These are phyloP conservation scores for Nematopogon swammerdamellus DNA, from an alignment of 2,888 invertebrate species.

Conservation along the genomic window DNA sequence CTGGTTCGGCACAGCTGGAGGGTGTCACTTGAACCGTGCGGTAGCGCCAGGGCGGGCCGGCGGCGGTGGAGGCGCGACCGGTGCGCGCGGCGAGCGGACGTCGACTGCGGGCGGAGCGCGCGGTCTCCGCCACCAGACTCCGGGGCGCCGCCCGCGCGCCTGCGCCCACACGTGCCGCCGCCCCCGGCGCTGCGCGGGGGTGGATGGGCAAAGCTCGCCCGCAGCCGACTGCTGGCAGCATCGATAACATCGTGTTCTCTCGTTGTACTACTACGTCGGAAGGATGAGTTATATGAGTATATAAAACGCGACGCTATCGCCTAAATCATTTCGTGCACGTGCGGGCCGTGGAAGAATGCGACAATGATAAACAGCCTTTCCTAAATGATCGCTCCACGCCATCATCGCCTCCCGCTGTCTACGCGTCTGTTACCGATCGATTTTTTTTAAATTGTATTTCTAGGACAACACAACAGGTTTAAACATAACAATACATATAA, in stretches of 20 bases:
- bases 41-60: constrained; percentile 10
- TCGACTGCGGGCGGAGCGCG: constrained; percentile 34
- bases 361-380: too few species aligned
- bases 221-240: constrained; percentile 7
- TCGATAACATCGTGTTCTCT: constrained; percentile 46
- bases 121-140: constrained; percentile 44
- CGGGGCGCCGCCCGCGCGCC: constrained; percentile 44
- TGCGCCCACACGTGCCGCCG: constrained; percentile 33
- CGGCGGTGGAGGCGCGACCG: constrained; percentile 23
- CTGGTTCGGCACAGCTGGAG: too few species aligned
- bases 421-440: too few species aligned
- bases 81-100: constrained; percentile 25
- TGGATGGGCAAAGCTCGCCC: neutral
- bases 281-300: constrained; percentile 44
- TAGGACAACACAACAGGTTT: too few species aligned
- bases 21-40: constrained; percentile 18
- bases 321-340: neutral
- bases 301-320: constrained; percentile 32
- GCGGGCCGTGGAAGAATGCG: too few species aligned
- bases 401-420: too few species aligned
- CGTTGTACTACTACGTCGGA: constrained; percentile 48
- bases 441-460: too few species aligned
- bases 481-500: too few species aligned
- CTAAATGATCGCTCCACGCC: too few species aligned
- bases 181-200: neutral